Evolutionary conservation across 2,113 vertebrate species (phyloP).

Genomic region (Opisthocomus hoazin): DNA sequence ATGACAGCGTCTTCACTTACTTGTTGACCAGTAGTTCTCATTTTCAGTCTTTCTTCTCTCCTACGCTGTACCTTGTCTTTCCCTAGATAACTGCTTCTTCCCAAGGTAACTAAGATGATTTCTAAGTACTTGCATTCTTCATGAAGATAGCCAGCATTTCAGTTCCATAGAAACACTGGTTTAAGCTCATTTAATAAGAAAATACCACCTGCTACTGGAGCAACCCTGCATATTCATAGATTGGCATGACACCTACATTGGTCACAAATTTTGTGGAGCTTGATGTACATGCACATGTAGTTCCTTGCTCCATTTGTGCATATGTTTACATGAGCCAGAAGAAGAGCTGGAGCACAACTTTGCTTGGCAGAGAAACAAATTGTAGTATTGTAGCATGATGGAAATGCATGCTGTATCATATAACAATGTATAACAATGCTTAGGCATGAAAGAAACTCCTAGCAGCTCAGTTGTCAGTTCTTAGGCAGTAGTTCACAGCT

Average conservation of each 20-base stretch:
- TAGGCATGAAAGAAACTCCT: neutral
- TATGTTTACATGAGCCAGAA: neutral
- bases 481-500: neutral
- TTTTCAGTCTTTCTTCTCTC: neutral
- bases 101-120: neutral
- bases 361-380: neutral
- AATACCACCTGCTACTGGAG: neutral
- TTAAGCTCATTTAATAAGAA: neutral
- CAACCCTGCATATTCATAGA: neutral
- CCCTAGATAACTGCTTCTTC: neutral
- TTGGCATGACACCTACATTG: neutral
- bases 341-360: neutral
- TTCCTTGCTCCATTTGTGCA: neutral
- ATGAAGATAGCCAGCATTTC: neutral
- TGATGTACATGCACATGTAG: neutral
- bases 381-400: neutral
- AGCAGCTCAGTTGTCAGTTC: neutral
- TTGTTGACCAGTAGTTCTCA: neutral
- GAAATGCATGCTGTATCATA: neutral
- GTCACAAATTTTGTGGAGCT: neutral
- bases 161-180: neutral
- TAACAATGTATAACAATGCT: neutral
- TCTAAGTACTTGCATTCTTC: neutral
- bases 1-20: neutral
- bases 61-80: neutral